A percentile compares a stretch with the other conserved stretches of the same genome.
phyloP scores from a whole-genome alignment of 2,888 invertebrate genomes.

The Meloe dianella region DNA sequence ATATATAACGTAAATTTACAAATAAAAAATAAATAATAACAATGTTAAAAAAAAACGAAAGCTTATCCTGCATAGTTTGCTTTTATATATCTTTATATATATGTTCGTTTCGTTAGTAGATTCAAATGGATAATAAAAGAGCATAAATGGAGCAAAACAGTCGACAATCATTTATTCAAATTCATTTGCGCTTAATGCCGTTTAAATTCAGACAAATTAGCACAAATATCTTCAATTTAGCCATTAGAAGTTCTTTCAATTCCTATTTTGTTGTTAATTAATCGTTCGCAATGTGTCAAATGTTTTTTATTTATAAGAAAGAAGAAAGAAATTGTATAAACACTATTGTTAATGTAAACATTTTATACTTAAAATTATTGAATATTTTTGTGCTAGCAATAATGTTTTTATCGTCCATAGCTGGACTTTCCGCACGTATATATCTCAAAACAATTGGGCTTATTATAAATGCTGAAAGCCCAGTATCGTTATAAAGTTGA shows the following conservation, averaged over 20 bases:
- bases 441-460: too few relatives aligned
- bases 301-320: too few relatives aligned
- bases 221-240: background rate
- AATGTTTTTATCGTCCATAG: slow-evolving; percentile 22
- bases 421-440: slow-evolving; percentile 6
- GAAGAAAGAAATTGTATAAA: slow-evolving; percentile 15
- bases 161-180: slow-evolving; percentile 42
- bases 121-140: background rate
- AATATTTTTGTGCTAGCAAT: slow-evolving; percentile 29
- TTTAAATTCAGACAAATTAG: background rate
- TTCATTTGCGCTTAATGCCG: slow-evolving; percentile 37
- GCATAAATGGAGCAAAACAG: slow-evolving; percentile 24
- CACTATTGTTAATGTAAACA: slow-evolving; percentile 23
- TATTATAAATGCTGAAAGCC: too few relatives aligned
- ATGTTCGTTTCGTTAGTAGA: background rate
- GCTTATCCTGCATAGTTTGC: background rate
- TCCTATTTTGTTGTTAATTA: background rate
- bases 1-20: background rate
- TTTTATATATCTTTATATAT: background rate
- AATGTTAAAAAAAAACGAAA: background rate
- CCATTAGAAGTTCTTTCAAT: slow-evolving; percentile 2
- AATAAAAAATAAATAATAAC: background rate
- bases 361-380: slow-evolving; percentile 22
- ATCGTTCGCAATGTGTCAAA: slow-evolving; percentile 21
- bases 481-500: too few relatives aligned